These are phyloP conservation scores for Ariopsis seemanni DNA, from an alignment of 2,113 vertebrate genomes.

Conservation along the genomic window DNA sequence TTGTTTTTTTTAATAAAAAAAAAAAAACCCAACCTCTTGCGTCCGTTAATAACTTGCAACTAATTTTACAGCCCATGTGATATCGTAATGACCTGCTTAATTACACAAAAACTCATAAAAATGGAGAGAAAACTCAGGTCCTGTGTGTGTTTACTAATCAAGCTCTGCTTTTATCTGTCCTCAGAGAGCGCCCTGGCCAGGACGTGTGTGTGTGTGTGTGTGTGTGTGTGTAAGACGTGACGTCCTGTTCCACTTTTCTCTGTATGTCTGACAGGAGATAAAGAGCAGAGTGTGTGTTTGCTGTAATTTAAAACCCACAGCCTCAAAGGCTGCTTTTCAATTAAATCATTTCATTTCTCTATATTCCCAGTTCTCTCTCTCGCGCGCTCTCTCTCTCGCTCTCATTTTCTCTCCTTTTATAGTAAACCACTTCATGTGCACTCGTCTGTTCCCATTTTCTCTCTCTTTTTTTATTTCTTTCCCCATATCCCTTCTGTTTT, in stretches of 20 bases:
- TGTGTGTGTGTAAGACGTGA: conserved; percentile 11
- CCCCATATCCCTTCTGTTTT: neutral
- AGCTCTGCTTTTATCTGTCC: conserved; percentile 15
- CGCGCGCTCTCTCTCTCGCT: conserved; percentile 3
- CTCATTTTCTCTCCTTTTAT: neutral
- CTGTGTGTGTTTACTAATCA: neutral
- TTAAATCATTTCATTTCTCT: conserved; percentile 32
- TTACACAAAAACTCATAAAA: neutral
- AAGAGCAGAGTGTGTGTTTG: neutral
- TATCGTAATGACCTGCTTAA: neutral
- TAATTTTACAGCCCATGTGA: neutral
- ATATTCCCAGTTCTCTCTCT: neutral
- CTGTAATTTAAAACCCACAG: conserved; percentile 47
- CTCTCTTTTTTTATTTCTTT: neutral
- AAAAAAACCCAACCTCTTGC: neutral
- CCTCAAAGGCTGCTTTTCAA: conserved; percentile 44
- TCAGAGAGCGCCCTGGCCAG: neutral
- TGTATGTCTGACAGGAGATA: conserved; percentile 32
- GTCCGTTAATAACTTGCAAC: neutral
- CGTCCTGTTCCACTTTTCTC: conserved; percentile 35
- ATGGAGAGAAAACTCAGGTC: neutral
- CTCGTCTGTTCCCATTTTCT: neutral
- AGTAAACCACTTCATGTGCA: neutral
- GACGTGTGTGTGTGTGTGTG: conserved; percentile 8
- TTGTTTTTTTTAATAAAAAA: neutral